Conservation (phyloP, 2,888 invertebrate genomes). For the Gonocerus acuteangulatus region DNA sequence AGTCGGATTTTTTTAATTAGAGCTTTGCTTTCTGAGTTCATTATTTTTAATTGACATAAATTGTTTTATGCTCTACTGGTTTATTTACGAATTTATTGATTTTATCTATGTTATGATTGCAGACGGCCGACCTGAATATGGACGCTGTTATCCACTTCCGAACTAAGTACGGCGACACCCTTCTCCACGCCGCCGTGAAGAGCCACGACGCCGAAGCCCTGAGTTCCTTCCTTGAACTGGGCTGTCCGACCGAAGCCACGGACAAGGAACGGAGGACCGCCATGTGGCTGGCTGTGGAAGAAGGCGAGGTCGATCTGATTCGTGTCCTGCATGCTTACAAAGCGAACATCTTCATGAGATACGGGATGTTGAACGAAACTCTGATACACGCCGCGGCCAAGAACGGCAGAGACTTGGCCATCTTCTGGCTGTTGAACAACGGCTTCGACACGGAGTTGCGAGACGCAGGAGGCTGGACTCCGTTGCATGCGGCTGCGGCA, state of each 20-base stretch:
- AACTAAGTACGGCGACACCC: neutral
- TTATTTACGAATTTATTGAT: no score
- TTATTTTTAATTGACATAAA: no score
- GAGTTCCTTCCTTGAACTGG: neutral
- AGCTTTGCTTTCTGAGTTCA: no score
- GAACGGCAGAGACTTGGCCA: neutral
- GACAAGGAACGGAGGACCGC: neutral
- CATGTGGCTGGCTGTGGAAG: neutral
- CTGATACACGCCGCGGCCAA: neutral
- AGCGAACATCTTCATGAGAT: neutral
- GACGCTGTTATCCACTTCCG: neutral
- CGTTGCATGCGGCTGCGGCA: constrained; percentile 2
- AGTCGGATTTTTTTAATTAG: no score
- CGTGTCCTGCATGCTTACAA: neutral
- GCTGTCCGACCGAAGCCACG: neutral
- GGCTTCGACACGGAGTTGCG: constrained; percentile 4
- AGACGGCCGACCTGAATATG: neutral
- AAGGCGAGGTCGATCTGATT: neutral
- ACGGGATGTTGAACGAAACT: neutral
- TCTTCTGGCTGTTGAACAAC: constrained; percentile 5
- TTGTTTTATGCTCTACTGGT: no score
- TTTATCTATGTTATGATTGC: no score
- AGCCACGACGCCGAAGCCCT: neutral
- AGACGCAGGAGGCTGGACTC: constrained; percentile 1
- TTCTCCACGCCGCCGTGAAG: neutral